These are phyloP conservation scores for Lysiphlebus fabarum DNA, from an alignment of 1,140 invertebrate genomes.

Conservation along the genomic window DNA sequence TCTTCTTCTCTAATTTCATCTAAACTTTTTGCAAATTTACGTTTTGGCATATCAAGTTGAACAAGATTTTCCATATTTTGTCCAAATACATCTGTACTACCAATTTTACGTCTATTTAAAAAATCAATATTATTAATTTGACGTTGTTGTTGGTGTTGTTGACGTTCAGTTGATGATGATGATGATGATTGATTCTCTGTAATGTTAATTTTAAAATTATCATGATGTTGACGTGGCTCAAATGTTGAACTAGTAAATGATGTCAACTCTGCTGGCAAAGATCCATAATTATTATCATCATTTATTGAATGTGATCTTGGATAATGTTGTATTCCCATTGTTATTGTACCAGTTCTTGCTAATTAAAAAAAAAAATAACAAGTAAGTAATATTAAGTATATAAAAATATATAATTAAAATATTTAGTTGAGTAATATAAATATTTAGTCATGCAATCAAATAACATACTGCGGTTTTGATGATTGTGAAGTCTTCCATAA, in stretches of 20 bases:
- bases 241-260: constrained; percentile 44
- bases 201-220: too few relatives aligned
- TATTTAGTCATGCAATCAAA: constrained; percentile 13
- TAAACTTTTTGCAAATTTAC: constrained; percentile 42
- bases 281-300: constrained; percentile 40
- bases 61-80: constrained; percentile 48
- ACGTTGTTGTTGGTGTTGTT: constrained; percentile 22
- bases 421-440: neutral
- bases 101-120: constrained; percentile 36
- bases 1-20: constrained; percentile 46
- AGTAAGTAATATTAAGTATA: too few relatives aligned
- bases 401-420: neutral
- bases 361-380: constrained; percentile 16
- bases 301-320: constrained; percentile 36
- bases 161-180: constrained; percentile 15
- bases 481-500: constrained; percentile 51
- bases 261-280: constrained; percentile 39
- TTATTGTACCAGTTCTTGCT: constrained; percentile 42
- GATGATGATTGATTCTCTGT: constrained; percentile 16
- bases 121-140: constrained; percentile 30
- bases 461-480: constrained; percentile 44
- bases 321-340: constrained; percentile 44
- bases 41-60: constrained; percentile 39
- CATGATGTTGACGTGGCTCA: constrained; percentile 29
- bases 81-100: constrained; percentile 44